A percentile compares a stretch with the other conserved stretches of the same genome.
Conservation (phyloP, 2,797 vertebrate species). For the Platyrinchus mystaceus region DNA sequence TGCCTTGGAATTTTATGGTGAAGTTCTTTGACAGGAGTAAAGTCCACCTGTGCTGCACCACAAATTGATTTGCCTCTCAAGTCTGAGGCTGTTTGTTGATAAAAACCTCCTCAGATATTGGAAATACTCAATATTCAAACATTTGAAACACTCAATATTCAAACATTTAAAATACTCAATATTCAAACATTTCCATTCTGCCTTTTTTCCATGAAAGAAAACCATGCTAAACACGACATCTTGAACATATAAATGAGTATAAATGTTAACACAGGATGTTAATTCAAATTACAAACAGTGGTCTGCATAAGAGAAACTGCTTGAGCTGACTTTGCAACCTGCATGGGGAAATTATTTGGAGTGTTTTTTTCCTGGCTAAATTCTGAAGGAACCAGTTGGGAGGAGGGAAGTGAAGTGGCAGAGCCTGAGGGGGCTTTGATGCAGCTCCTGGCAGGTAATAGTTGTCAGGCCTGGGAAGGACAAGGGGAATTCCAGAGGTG, state of each 20-base stretch:
- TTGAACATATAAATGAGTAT: neutral
- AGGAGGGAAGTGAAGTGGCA: neutral
- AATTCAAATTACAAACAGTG: neutral
- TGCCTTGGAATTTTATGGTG: neutral
- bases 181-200: neutral
- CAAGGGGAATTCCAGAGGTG: neutral
- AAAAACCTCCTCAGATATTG: neutral
- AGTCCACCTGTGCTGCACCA: neutral
- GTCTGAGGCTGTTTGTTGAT: neutral
- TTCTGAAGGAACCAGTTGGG: neutral
- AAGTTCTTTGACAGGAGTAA: neutral
- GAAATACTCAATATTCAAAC: neutral
- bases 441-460: neutral
- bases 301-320: fast-evolving
- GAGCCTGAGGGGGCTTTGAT: neutral
- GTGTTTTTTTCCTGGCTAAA: neutral
- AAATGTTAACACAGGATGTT: neutral
- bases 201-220: neutral
- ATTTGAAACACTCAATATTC: neutral
- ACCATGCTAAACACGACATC: neutral
- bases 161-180: neutral
- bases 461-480: neutral
- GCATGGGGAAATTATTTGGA: neutral
- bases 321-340: neutral
- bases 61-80: neutral